Conservation (phyloP, 2,113 vertebrate species). For the Phrynosoma blainvillii region DNA sequence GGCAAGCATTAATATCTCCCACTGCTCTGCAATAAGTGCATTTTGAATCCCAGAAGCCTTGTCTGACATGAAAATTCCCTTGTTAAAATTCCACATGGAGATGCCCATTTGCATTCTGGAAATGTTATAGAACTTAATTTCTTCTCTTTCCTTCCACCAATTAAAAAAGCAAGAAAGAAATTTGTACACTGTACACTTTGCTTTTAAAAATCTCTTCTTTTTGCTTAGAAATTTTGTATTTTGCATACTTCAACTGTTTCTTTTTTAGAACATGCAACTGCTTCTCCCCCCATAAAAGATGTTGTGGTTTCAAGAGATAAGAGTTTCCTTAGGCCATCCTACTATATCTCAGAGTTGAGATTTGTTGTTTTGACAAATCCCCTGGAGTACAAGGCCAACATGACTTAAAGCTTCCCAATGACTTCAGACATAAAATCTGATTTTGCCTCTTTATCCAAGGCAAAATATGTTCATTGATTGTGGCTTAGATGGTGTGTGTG, state of each 20-base stretch:
- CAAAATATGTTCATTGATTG: too few species aligned
- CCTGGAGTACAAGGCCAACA: background rate
- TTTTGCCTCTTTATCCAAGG: background rate
- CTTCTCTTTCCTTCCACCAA: background rate
- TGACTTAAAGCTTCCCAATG: background rate
- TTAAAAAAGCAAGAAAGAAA: background rate
- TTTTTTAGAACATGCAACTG: background rate
- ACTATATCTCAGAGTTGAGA: background rate
- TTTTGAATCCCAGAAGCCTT: background rate
- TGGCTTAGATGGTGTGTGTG: too few species aligned
- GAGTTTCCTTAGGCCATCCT: background rate
- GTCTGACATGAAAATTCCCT: background rate
- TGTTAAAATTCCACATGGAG: background rate
- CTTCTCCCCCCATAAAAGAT: background rate
- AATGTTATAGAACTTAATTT: background rate
- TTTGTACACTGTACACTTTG: background rate
- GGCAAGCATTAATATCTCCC: background rate
- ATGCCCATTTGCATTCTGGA: background rate
- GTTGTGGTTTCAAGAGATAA: background rate
- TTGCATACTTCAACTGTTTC: background rate
- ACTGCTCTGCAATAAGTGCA: slow-evolving; percentile 1
- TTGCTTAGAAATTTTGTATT: slow-evolving; percentile 3
- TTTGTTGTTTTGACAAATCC: background rate
- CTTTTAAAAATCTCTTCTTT: slow-evolving; percentile 26
- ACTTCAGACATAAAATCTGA: background rate